Conservation (phyloP, 2,113 vertebrate species). For the Callorhinus ursinus region DNA sequence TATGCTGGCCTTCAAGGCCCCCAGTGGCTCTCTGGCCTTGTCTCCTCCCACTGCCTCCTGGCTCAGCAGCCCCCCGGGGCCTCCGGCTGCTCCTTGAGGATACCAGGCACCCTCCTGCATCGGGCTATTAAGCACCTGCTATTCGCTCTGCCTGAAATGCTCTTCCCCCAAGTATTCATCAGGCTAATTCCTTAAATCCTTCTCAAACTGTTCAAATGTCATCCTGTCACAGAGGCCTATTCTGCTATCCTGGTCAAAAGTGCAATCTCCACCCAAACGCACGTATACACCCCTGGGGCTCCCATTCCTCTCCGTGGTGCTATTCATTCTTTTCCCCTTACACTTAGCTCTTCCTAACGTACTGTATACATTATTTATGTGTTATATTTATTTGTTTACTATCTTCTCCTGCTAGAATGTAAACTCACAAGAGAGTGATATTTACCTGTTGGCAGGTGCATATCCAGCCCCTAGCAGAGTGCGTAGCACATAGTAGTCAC, state of each 20-base stretch:
- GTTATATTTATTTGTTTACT: neutral
- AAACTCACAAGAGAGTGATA: neutral
- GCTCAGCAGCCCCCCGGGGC: neutral
- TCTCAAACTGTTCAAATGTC: neutral
- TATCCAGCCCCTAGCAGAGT: neutral
- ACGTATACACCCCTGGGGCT: neutral
- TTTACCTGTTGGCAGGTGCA: neutral
- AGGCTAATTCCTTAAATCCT: neutral
- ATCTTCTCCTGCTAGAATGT: neutral
- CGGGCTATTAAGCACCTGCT: neutral
- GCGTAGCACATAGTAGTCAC: neutral
- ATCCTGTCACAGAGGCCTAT: neutral
- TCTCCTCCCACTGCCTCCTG: neutral
- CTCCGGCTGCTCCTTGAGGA: neutral
- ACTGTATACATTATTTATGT: no score
- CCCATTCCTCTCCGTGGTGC: neutral
- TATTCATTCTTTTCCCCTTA: neutral
- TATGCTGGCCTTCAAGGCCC: neutral
- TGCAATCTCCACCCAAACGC: neutral
- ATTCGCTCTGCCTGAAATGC: neutral
- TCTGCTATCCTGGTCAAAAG: neutral
- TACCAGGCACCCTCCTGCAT: rapidly evolving
- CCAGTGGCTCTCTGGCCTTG: neutral
- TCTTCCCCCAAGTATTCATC: neutral
- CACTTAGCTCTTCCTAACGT: neutral